Conservation (phyloP, 2,797 vertebrate genomes). For the Darevskia mixta region DNA sequence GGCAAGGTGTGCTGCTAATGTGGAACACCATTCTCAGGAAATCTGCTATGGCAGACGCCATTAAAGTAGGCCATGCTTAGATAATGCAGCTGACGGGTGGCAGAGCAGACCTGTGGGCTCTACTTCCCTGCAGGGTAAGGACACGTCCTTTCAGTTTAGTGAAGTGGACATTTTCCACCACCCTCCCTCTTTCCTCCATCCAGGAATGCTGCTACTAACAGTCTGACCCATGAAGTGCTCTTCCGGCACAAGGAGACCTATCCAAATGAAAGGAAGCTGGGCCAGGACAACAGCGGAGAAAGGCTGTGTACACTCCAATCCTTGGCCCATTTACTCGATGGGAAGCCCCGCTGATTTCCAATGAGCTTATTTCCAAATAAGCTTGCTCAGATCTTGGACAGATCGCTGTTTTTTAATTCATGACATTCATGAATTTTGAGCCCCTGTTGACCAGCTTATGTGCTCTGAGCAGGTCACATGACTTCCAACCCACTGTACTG, state of each 20-base stretch:
- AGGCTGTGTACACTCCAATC: background rate
- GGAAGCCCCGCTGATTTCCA: background rate
- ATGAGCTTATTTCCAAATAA: background rate
- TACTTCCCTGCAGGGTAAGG: background rate
- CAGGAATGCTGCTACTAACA: background rate
- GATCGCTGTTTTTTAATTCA: background rate
- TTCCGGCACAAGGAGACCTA: background rate
- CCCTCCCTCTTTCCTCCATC: background rate
- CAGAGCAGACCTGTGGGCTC: background rate
- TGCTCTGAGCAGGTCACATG: background rate
- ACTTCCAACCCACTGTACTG: background rate
- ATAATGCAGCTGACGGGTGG: conserved; percentile 7
- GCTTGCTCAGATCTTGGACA: background rate
- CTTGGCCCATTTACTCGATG: background rate
- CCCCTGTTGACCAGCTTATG: background rate
- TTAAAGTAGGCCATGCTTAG: background rate
- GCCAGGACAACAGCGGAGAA: background rate
- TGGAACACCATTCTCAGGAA: background rate
- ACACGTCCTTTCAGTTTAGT: background rate
- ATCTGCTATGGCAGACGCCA: background rate
- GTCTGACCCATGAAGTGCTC: background rate
- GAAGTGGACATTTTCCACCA: background rate
- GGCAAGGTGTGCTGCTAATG: background rate
- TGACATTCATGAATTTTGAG: background rate
- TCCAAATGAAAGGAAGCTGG: background rate